Evolutionary conservation across 2,797 vertebrate species (phyloP), one percentile per base, ranked within the genome.

Genomic region (Stomatorhinus walkeri): DNA sequence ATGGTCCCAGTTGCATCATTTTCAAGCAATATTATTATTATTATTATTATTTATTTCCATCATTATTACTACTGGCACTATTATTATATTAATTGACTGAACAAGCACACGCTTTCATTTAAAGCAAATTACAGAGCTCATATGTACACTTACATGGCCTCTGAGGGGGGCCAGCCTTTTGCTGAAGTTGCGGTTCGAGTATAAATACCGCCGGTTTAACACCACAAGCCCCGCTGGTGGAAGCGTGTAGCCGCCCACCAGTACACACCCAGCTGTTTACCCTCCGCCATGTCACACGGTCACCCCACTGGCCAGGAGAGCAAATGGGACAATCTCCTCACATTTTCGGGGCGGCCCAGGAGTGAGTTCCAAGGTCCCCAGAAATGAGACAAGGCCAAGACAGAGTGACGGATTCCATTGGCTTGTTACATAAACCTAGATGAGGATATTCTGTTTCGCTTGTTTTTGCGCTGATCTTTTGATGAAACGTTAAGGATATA

Each of bases 1-100:
- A 32, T 54, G 48, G 51, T 85, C 84, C 46, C 84, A 54, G 84
- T 54, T 51, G 84, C 84, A 40, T 87, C 85, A 87, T 87, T 87
- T 32, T n/a, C 51, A 40, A 87, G 12, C 52, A 87, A 40, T 87
- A 61, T 59, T 87, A 56, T 85, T 85, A 49, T 32, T 85, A 49
- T 32, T 32, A 32, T 85, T 85, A 85, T 54, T 84, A 84, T 84
- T 72, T 84, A 76, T 84, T 52, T 49, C 49, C 49, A 85, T 85
- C 49, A 28, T 87, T 56, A 54, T 87, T 87, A 54, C 49, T 87
- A 87, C 49, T 28, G 51, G 48, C 49, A 87, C 16, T 87, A 43
- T 87, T 87, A 87, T 61, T 87, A 59, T 22, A 56, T 87, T 87
- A 32, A 56, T 85, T 52, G 46, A 28, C 28, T 51, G 68, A 72